Evolutionary conservation across 1,140 invertebrate species (phyloP).

Genomic region (Orussus abietinus): DNA sequence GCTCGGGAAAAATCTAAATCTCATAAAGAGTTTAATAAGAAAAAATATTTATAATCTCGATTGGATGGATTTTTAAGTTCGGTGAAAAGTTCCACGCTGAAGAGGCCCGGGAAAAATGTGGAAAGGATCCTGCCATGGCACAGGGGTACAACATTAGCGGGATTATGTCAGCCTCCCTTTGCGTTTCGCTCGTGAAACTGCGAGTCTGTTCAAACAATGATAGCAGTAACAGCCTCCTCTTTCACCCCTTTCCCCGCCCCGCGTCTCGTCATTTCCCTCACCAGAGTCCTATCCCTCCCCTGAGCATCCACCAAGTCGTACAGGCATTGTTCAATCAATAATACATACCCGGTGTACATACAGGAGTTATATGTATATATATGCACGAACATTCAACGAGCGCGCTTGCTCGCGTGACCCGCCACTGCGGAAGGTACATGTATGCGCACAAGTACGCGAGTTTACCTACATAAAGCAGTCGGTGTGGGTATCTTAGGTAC

Average conservation of each 20-base stretch:
- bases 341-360: conserved; percentile 19
- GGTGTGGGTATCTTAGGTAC: too few relatives aligned
- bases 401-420: too few relatives aligned
- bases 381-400: conserved; percentile 6
- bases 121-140: too few relatives aligned
- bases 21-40: too few relatives aligned
- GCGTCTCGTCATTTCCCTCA: conserved; percentile 18
- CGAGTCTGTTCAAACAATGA: conserved; percentile 53
- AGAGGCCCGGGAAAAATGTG: too few relatives aligned
- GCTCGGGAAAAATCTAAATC: too few relatives aligned
- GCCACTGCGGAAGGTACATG: too few relatives aligned
- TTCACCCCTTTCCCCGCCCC: conserved; percentile 15
- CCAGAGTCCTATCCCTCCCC: not conserved
- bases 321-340: conserved; percentile 36
- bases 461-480: too few relatives aligned
- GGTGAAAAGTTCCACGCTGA: too few relatives aligned
- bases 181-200: conserved; percentile 42
- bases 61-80: too few relatives aligned
- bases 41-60: too few relatives aligned
- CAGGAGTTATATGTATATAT: conserved; percentile 6
- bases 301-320: not conserved
- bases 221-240: conserved; percentile 45
- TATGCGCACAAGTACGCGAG: too few relatives aligned
- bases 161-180: conserved; percentile 38
- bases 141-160: conserved; percentile 36